Evolutionary conservation across 1,140 invertebrate species (phyloP), one percentile per base, ranked within the genome.

Genomic region (Wiebesia pumilae): DNA sequence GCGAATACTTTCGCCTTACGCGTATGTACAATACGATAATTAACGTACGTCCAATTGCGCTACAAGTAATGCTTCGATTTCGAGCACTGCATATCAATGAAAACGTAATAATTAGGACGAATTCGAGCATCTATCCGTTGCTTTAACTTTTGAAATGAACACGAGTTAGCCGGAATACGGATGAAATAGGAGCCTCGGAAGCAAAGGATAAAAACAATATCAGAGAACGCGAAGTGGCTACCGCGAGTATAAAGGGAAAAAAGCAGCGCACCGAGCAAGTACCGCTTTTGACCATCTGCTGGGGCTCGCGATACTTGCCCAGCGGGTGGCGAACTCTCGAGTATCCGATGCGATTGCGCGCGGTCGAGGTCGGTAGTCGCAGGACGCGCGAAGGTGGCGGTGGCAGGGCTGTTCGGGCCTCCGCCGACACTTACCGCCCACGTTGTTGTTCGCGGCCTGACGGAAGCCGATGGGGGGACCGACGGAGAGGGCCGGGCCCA

Each of bases 381-480:
- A 47, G 43, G 43, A 79, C 47, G 77, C 27, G 33, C 10, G 21
- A 27, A 24, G 10, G 14, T 27, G 27, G 58, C 3, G 14, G 27
- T 62, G 3, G 24, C 27, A 24, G 3, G 24, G 4, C 58, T 27
- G 24, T 62, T 38, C 30, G 0, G 33, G 73, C 77, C 47, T n/a
- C 19, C 19, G 58, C 51, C 3, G 33, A 6, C 7, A 81, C 86
- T 85, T 71, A 88, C 88, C 88, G 33, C 83, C 88, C 12, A 88
- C 54, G 75, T 88, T 88, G 79, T 88, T 88, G 65, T 87, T 88
- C 3, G 80, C 85, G 38, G 80, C 71, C 73, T 87, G 88, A 19
- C 83, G 81, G 40, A 87, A 87, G 24, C 58, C 71, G 19, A 88
- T 85, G 12, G 88, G 81, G 24, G 80, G 58, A n/a, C 85, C 81